A percentile compares a stretch with the other conserved stretches of the same genome.
Conservation (phyloP, 2,797 vertebrate genomes). For the Limosa lapponica region DNA sequence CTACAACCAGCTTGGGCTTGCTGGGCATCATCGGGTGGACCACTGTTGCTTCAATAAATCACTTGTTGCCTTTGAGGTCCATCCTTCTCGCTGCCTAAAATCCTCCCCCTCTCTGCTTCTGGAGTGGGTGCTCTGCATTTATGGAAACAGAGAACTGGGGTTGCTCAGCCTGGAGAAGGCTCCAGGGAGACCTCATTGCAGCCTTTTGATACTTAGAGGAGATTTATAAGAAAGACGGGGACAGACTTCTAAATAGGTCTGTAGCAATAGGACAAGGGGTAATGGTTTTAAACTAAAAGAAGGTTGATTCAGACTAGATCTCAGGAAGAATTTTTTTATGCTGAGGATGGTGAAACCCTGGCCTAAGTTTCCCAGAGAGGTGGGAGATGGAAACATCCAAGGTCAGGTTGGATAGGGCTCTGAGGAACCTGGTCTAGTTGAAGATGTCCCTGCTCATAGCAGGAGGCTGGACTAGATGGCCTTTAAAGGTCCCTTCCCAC, state of each 20-base stretch:
- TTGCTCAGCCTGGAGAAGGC: not conserved
- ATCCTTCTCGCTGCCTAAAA: not conserved
- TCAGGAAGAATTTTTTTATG: not conserved
- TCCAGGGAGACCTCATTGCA: not conserved
- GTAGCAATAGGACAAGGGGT: not conserved
- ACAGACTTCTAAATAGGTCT: not conserved
- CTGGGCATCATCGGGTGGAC: not conserved
- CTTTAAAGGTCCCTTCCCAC: not conserved
- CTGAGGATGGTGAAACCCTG: rapidly evolving
- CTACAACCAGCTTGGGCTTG: not conserved
- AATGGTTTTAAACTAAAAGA: not conserved
- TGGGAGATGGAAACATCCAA: too few relatives aligned
- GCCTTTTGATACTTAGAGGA: not conserved
- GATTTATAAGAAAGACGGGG: not conserved
- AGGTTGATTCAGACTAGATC: not conserved
- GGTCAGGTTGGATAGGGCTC: not conserved
- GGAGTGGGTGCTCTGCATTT: not conserved
- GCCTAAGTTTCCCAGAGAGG: not conserved
- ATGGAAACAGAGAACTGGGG: not conserved
- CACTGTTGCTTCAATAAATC: not conserved
- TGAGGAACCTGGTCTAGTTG: not conserved
- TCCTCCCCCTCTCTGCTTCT: not conserved
- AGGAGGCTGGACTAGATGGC: not conserved
- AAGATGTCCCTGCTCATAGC: not conserved
- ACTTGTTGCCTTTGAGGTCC: not conserved